These are phyloP conservation scores for Choloepus didactylus DNA, from an alignment of 2,797 vertebrate genomes.

Conservation along the genomic window DNA sequence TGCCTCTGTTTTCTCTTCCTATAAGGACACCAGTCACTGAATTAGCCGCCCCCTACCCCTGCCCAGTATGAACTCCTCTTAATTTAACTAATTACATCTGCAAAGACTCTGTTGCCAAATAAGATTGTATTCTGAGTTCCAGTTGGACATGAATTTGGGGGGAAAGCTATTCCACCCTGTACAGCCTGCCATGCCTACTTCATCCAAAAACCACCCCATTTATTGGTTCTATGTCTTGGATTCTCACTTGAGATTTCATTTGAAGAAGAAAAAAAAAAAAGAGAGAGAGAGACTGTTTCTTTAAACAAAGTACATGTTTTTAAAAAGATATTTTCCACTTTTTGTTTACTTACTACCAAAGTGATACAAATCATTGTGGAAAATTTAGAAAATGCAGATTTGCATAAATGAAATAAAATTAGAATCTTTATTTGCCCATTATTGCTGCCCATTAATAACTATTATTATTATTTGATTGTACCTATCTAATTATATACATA, in stretches of 20 bases:
- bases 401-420: conserved; percentile 50
- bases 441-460: conserved; percentile 4
- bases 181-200: not conserved
- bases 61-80: too few species aligned
- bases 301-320: not conserved
- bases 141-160: too few species aligned
- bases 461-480: not conserved
- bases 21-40: too few species aligned
- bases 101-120: too few species aligned
- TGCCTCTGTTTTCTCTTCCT: too few species aligned
- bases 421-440: not conserved
- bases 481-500: not conserved
- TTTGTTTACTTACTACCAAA: not conserved
- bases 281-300: not conserved
- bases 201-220: not conserved
- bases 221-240: not conserved
- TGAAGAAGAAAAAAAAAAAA: not conserved
- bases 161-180: too few species aligned
- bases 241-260: conserved; percentile 12
- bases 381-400: conserved; percentile 50
- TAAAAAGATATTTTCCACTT: not conserved
- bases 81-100: too few species aligned
- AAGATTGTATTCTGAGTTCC: too few species aligned
- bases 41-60: too few species aligned
- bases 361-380: not conserved